Conservation (phyloP, 2,888 invertebrate species). For the Clanis bilineata region DNA sequence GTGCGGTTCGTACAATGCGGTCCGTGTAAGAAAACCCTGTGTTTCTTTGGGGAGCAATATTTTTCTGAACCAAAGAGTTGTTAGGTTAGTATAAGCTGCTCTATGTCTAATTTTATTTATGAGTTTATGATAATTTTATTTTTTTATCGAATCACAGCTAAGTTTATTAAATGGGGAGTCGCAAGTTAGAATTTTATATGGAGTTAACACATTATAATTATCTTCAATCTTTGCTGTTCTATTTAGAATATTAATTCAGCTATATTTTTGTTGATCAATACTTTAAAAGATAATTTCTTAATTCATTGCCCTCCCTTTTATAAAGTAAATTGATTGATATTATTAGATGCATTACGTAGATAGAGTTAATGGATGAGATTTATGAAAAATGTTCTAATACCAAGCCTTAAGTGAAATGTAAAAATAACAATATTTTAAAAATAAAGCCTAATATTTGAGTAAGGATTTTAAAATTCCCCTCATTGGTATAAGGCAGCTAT, state of each 20-base stretch:
- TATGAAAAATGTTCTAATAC: not conserved
- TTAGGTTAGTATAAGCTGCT: constrained; percentile 26
- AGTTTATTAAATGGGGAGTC: not conserved
- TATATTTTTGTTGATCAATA: too few species aligned
- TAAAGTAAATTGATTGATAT: too few species aligned
- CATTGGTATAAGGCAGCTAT: too few species aligned
- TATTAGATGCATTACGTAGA: not conserved
- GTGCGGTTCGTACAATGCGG: not conserved
- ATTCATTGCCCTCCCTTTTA: too few species aligned
- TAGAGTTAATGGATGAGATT: not conserved
- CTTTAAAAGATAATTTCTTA: not conserved
- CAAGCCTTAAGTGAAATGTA: too few species aligned
- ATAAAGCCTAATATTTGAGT: too few species aligned
- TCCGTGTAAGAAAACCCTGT: not conserved
- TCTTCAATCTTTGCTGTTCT: not conserved
- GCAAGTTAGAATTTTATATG: not conserved
- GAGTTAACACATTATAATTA: not conserved
- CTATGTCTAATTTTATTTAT: constrained; percentile 28
- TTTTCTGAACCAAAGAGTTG: constrained; percentile 61
- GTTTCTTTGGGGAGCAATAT: constrained; percentile 48
- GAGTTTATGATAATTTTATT: not conserved
- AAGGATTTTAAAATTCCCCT: too few species aligned
- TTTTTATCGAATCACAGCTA: constrained; percentile 1
- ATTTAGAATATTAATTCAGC: too few species aligned
- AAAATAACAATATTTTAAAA: too few species aligned